Conservation (phyloP, 2,888 invertebrate genomes). For the Tuta absoluta region DNA sequence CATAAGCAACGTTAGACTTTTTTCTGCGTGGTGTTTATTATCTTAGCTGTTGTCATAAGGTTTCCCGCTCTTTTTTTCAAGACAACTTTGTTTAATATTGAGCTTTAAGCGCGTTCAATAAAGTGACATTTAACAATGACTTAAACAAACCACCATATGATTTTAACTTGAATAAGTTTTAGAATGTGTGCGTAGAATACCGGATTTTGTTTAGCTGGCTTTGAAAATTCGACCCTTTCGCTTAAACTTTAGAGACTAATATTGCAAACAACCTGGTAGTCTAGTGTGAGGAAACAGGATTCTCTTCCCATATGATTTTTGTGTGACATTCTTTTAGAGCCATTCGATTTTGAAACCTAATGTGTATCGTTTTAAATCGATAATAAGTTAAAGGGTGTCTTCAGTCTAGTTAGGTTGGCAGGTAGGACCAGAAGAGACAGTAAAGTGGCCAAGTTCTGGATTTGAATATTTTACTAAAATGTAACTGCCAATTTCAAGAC, state of each 20-base stretch:
- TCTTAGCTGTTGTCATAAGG: constrained; percentile 22
- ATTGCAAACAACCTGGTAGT: background rate
- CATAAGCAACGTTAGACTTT: background rate
- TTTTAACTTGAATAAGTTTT: constrained; percentile 58
- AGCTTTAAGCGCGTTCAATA: background rate
- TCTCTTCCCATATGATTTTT: constrained; percentile 76
- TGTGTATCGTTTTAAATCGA: background rate
- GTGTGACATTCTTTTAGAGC: constrained; percentile 65
- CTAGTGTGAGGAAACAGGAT: constrained; percentile 59
- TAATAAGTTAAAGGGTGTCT: background rate
- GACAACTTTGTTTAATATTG: constrained; percentile 20
- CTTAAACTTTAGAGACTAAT: accelerated
- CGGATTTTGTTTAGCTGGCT: constrained; percentile 39
- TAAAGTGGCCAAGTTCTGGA: constrained; percentile 47
- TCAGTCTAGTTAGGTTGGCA: constrained; percentile 58
- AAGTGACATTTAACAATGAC: constrained; percentile 32
- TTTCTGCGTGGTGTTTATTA: background rate
- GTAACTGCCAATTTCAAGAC: background rate
- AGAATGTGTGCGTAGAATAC: constrained; percentile 54
- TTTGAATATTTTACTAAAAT: background rate
- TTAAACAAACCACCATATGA: constrained; percentile 56
- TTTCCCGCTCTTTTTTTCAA: constrained; percentile 24
- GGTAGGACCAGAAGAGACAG: constrained; percentile 46
- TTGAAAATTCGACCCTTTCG: constrained; percentile 35
- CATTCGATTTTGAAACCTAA: constrained; percentile 40